Evolutionary conservation across 2,113 vertebrate species (phyloP).

Genomic region (Ailuropoda melanoleuca): DNA sequence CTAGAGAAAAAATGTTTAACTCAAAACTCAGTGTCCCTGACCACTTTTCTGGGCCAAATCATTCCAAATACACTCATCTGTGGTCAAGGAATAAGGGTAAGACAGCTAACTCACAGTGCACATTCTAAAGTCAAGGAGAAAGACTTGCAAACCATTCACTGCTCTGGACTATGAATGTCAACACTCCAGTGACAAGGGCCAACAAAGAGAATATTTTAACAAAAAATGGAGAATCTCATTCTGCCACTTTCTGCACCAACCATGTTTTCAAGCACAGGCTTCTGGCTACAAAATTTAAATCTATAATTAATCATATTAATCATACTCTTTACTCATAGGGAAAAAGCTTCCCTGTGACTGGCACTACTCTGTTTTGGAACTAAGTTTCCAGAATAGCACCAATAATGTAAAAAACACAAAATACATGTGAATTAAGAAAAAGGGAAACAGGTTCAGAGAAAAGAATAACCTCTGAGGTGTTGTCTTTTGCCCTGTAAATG

Average conservation of each 20-base stretch:
- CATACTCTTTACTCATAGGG: background rate
- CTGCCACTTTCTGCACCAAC: background rate
- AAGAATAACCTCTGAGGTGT: background rate
- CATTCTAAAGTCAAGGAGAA: background rate
- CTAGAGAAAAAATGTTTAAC: conserved; percentile 42
- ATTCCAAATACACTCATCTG: background rate
- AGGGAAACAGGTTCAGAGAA: background rate
- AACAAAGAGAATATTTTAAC: background rate
- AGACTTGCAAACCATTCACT: background rate
- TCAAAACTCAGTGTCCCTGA: background rate
- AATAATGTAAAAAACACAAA: background rate
- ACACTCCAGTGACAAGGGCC: background rate
- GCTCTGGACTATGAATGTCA: background rate
- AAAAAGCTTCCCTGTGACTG: background rate
- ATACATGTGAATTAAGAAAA: background rate
- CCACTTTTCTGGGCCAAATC: background rate
- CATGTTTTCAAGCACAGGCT: background rate
- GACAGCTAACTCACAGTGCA: background rate
- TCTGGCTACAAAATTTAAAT: background rate
- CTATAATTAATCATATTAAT: background rate
- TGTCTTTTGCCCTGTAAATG: background rate
- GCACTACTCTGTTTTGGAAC: background rate
- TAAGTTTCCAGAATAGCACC: background rate
- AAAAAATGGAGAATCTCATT: background rate
- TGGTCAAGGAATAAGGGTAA: background rate